Percentiles rank a stretch among this genome's conserved stretches.
These are phyloP conservation scores for Micrasema minimum DNA, from an alignment of 1,140 invertebrate species.

Conservation along the genomic window DNA sequence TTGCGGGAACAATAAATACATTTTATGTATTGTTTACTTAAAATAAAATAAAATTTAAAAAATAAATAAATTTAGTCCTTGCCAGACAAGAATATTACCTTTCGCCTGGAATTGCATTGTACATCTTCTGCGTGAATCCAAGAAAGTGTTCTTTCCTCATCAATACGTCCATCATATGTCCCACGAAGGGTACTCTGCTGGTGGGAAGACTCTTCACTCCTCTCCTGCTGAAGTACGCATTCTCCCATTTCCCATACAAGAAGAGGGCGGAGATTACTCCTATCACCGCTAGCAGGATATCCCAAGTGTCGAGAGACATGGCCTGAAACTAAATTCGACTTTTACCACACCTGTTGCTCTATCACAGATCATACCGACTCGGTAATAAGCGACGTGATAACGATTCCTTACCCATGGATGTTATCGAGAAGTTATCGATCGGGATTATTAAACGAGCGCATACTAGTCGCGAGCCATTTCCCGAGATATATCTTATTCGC, in stretches of 20 bases:
- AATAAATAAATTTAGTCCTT: too few species aligned
- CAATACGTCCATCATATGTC: constrained; percentile 37
- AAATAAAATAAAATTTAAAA: too few species aligned
- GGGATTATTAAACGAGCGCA: too few species aligned
- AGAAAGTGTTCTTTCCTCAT: constrained; percentile 36
- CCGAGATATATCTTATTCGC: too few species aligned
- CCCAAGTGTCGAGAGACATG: not conserved
- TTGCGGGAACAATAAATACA: too few species aligned
- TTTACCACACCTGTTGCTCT: not conserved
- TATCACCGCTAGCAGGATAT: constrained; percentile 5
- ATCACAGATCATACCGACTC: too few species aligned
- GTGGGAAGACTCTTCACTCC: constrained; percentile 23
- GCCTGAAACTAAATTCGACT: not conserved
- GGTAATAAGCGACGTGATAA: too few species aligned
- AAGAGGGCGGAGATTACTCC: not conserved
- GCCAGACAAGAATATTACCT: too few species aligned
- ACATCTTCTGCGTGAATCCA: constrained; percentile 7
- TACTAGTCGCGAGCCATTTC: too few species aligned
- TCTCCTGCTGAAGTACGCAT: constrained; percentile 32
- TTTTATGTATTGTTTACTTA: too few species aligned
- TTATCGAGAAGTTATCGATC: not conserved
- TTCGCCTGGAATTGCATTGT: constrained; percentile 16
- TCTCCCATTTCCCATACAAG: constrained; percentile 31
- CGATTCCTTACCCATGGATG: too few species aligned
- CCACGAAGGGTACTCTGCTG: constrained; percentile 32